Conservation (phyloP, 2,797 vertebrate genomes). For the Triplophysa bombifrons region DNA sequence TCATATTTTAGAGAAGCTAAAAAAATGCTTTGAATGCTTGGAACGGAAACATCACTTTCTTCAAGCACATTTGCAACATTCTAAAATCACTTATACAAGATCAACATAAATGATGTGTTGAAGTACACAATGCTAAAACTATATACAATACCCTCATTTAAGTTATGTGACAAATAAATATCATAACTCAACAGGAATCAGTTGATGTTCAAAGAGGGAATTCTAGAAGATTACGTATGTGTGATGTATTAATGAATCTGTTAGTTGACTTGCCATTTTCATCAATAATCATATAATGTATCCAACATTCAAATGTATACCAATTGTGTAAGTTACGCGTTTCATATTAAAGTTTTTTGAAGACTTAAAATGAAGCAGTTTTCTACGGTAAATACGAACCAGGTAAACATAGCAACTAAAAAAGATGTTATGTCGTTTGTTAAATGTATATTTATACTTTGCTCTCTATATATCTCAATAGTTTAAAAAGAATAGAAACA, state of each 20-base stretch:
- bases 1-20: not conserved
- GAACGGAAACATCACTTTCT: not conserved
- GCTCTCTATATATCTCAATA: not conserved
- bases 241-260: no score
- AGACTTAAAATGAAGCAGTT: no score
- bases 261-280: no score
- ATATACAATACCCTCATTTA: no score
- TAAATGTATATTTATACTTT: no score
- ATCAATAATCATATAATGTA: not conserved
- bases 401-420: not conserved
- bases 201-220: no score
- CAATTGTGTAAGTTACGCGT: not conserved
- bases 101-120: not conserved
- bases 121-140: no score
- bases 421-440: not conserved
- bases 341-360: not conserved
- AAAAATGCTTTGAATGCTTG: not conserved
- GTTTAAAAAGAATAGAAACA: conserved; percentile 1
- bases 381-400: not conserved
- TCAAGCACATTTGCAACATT: not conserved
- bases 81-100: not conserved
- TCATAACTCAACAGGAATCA: no score
- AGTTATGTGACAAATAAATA: no score
- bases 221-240: no score
- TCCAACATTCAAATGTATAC: not conserved